Evolutionary conservation across 2,888 invertebrate genomes (phyloP).

Genomic region (Caenorhabditis imperialis): DNA sequence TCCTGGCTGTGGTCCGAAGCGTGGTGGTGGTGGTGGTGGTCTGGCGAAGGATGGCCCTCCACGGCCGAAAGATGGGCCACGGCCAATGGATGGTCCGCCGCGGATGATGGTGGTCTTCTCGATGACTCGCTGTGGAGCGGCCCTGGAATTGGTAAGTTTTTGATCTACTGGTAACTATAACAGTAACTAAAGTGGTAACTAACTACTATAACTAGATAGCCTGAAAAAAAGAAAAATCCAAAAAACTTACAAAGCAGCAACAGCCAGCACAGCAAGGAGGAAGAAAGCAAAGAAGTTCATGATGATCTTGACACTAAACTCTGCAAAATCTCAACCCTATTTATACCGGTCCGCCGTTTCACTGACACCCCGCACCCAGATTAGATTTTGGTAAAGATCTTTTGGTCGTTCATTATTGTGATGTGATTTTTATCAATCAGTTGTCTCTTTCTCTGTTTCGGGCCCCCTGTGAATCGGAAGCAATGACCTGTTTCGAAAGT

Average conservation of each 20-base stretch:
- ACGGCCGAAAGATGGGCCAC: conserved; percentile 24
- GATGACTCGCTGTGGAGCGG: conserved; percentile 51
- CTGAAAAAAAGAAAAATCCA: neutral
- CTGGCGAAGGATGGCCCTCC: conserved; percentile 34
- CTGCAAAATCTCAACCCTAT: conserved; percentile 9
- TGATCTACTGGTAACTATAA: neutral
- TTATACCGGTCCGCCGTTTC: conserved; percentile 30
- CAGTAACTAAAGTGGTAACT: neutral
- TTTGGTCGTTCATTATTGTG: conserved; percentile 37
- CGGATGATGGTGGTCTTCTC: conserved; percentile 51
- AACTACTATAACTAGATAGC: neutral
- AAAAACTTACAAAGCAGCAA: conserved; percentile 49
- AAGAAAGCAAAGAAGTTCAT: conserved; percentile 53
- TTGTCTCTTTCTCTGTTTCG: conserved; percentile 23
- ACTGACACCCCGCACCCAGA: conserved; percentile 18
- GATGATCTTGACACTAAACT: too few relatives aligned
- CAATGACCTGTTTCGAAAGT: neutral
- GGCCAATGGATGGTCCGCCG: conserved; percentile 19
- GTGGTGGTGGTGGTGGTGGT: conserved; percentile 38
- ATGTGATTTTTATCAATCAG: conserved; percentile 25
- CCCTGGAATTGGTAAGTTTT: conserved; percentile 16
- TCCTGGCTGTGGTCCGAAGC: conserved; percentile 21
- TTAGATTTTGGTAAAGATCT: conserved; percentile 46
- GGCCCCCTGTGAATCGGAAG: conserved; percentile 4
- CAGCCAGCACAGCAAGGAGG: conserved; percentile 50